Evolutionary conservation across 2,113 vertebrate species (phyloP).

Genomic region (Coregonus clupeaformis): DNA sequence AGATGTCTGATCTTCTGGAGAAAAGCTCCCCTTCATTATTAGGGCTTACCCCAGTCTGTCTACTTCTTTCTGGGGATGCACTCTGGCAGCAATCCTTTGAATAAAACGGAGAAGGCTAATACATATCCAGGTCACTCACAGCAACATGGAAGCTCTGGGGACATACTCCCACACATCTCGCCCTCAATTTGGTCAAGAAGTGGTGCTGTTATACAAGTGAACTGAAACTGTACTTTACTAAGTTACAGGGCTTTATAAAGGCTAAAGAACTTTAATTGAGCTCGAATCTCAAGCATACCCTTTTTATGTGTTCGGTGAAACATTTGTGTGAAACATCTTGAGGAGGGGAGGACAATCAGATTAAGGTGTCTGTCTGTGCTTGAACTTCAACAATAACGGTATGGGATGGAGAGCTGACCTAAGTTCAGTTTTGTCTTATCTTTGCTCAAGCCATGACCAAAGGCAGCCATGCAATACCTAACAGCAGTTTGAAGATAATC

Average conservation of each 20-base stretch:
- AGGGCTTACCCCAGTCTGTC: neutral
- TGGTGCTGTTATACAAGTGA: slow-evolving; percentile 1
- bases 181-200: neutral
- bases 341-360: too few species aligned
- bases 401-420: too few species aligned
- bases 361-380: too few species aligned
- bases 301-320: too few species aligned
- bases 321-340: too few species aligned
- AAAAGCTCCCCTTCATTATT: neutral
- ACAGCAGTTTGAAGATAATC: too few species aligned
- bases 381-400: too few species aligned
- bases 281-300: too few species aligned
- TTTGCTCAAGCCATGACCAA: too few species aligned
- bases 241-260: neutral
- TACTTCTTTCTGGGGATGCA: neutral
- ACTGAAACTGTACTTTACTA: neutral
- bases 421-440: too few species aligned
- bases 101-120: neutral
- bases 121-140: slow-evolving; percentile 7
- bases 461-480: too few species aligned
- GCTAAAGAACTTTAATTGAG: too few species aligned
- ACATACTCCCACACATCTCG: neutral
- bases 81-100: neutral
- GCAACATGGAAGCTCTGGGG: slow-evolving; percentile 4
- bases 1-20: neutral